Conservation (phyloP, 2,113 vertebrate species). For the Ploceus nigricollis region DNA sequence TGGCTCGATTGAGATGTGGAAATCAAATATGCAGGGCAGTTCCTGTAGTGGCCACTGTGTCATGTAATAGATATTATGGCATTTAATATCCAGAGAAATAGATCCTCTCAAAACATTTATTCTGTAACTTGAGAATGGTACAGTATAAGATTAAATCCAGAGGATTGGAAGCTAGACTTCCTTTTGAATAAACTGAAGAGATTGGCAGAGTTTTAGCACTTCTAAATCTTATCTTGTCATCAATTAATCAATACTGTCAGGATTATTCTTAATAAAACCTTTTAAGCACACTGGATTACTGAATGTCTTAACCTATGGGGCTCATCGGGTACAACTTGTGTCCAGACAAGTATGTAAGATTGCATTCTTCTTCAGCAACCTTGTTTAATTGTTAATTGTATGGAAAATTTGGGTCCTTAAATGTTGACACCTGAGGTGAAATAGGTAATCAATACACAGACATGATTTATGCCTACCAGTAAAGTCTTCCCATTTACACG, state of each 20-base stretch:
- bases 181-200: neutral
- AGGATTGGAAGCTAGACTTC: neutral
- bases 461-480: neutral
- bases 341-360: neutral
- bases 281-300: neutral
- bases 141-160: neutral
- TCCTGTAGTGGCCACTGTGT: neutral
- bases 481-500: fast-evolving
- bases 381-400: neutral
- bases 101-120: neutral
- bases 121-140: neutral
- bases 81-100: neutral
- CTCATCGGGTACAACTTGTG: neutral
- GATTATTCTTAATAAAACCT: neutral
- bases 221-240: neutral
- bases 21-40: neutral
- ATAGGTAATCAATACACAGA: neutral
- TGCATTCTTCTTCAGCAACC: neutral
- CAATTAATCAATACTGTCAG: neutral
- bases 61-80: neutral
- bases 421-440: neutral
- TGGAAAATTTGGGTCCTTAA: neutral
- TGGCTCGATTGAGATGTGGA: neutral
- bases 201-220: neutral
- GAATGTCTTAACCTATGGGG: neutral